A percentile compares a stretch with the other conserved stretches of the same genome.
Conservation (phyloP, 1,140 invertebrate genomes). For the Drosophila navojoa region DNA sequence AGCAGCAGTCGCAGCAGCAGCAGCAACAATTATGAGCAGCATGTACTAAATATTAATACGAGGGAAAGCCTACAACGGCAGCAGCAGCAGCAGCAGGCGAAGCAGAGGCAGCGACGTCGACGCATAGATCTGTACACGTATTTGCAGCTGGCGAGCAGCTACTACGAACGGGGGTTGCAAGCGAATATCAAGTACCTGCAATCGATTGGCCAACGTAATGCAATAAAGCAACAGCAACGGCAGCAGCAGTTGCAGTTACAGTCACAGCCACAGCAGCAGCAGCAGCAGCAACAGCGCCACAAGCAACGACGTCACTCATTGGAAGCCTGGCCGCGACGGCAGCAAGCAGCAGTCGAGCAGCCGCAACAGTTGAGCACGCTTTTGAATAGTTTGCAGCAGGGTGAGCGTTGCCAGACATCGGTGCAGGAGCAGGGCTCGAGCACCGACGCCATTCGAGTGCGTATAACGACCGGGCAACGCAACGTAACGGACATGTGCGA, state of each 20-base stretch:
- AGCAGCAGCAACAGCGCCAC: slow-evolving; percentile 25
- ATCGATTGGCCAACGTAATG: slow-evolving; percentile 72
- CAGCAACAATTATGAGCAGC: slow-evolving; percentile 51
- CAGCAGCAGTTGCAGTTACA: slow-evolving; percentile 12
- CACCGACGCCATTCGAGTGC: slow-evolving; percentile 32
- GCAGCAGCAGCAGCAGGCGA: not conserved
- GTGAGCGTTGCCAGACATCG: slow-evolving; percentile 21
- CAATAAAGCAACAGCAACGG: slow-evolving; percentile 35
- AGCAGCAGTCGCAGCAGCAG: slow-evolving; percentile 43
- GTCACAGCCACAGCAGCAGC: not conserved
- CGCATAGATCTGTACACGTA: slow-evolving; percentile 60
- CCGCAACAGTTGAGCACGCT: slow-evolving; percentile 38
- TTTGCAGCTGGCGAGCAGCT: slow-evolving; percentile 74
- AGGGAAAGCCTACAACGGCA: slow-evolving; percentile 54
- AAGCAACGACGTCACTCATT: slow-evolving; percentile 22
- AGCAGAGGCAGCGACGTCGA: not conserved
- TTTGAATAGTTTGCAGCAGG: slow-evolving; percentile 47
- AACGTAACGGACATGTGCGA: slow-evolving; percentile 49
- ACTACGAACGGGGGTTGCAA: slow-evolving; percentile 72
- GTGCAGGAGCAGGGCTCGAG: not conserved
- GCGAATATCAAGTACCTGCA: slow-evolving; percentile 74
- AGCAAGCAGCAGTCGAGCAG: slow-evolving; percentile 7
- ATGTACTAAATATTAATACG: slow-evolving; percentile 68
- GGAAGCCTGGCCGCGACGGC: slow-evolving; percentile 28
- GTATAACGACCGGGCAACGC: slow-evolving; percentile 23